Evolutionary conservation across 2,888 invertebrate species (phyloP).

Genomic region (Hyposoter dolosus): DNA sequence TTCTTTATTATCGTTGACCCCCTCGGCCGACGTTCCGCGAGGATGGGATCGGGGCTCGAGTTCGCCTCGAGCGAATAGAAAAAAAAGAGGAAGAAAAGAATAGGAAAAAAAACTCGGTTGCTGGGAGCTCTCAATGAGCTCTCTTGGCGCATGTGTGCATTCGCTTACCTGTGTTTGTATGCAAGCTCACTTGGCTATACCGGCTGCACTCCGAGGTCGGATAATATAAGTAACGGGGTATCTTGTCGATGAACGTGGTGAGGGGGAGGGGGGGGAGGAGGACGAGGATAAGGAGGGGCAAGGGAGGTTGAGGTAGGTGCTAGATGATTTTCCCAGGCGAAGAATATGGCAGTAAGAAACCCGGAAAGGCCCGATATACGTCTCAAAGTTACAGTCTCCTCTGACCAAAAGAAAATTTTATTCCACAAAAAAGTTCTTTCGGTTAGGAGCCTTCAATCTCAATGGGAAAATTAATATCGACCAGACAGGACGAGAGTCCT

Average conservation of each 20-base stretch:
- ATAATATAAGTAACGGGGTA: slow-evolving; percentile 70
- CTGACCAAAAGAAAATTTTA: background rate
- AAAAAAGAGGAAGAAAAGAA: slow-evolving; percentile 21
- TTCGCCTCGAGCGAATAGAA: slow-evolving; percentile 65
- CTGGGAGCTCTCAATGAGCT: slow-evolving; percentile 68
- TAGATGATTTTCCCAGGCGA: slow-evolving; percentile 68
- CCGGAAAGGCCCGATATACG: slow-evolving; percentile 68
- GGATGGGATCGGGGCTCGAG: slow-evolving; percentile 66
- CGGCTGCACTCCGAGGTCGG: slow-evolving; percentile 66
- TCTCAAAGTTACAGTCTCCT: slow-evolving; percentile 52
- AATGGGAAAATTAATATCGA: background rate
- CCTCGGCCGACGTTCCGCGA: slow-evolving; percentile 67
- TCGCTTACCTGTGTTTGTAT: slow-evolving; percentile 1
- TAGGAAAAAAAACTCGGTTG: slow-evolving; percentile 60
- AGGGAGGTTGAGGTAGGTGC: slow-evolving; percentile 66
- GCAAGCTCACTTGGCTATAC: slow-evolving; percentile 62
- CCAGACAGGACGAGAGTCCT: background rate
- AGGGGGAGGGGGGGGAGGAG: slow-evolving; percentile 20
- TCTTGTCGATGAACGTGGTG: slow-evolving; percentile 63
- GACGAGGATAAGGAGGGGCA: slow-evolving; percentile 36
- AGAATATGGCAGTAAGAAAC: slow-evolving; percentile 69
- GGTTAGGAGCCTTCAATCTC: background rate
- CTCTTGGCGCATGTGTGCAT: slow-evolving; percentile 27
- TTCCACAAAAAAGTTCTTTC: background rate
- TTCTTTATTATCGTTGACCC: slow-evolving; percentile 70